Base-by-base conservation (phyloP, 2,888 invertebrate genomes). In the Hypselothyrea guttata region DNA sequence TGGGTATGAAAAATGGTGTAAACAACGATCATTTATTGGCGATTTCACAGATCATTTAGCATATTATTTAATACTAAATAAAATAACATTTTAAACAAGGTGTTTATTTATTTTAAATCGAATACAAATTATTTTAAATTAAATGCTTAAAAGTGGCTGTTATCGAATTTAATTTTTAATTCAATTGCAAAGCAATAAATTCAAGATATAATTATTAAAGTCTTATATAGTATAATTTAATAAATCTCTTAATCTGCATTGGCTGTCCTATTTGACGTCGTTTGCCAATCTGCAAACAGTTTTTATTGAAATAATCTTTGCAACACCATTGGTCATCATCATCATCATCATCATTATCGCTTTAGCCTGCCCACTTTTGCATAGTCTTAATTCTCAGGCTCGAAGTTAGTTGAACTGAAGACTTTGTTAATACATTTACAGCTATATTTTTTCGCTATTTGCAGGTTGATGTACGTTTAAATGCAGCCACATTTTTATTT, bases 401-500 rank as follows among this genome's bases (percentile, higher is more conserved):
- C 47, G 16, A 27, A 44, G 22, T 18, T 15, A 41, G 41, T 38
- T 66, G n/a, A 28, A 11, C 35, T 13, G 13, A 34, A 45, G 11
- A 22, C 13, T 7, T 33, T 22, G 22, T 22, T 22, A 4, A 22
- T 22, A 5, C 22, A 22, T 22, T 22, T 22, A 22, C 22, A 22
- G 22, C 22, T 45, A 30, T 38, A 8, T 9, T 18, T 13, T 12
- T 18, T 47, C 30, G 7, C 40, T 11, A 8, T 27, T 16, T n/a
- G 35, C 83, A 45, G 77, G 82, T 84, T 77, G 75, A 67, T 84
- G 82, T 13, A 81, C 77, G 77, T 56, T 84, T 81, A 67, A 81
- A 81, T 66, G 63, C 63, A 73, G 55, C 22, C 33, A 54, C 54
- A 84, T 11, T 57, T 82, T 72, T 75, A 82, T 61, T 84, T 78